These are phyloP conservation scores for Peromyscus maniculatus DNA, from an alignment of 2,113 vertebrate species.

Conservation along the genomic window DNA sequence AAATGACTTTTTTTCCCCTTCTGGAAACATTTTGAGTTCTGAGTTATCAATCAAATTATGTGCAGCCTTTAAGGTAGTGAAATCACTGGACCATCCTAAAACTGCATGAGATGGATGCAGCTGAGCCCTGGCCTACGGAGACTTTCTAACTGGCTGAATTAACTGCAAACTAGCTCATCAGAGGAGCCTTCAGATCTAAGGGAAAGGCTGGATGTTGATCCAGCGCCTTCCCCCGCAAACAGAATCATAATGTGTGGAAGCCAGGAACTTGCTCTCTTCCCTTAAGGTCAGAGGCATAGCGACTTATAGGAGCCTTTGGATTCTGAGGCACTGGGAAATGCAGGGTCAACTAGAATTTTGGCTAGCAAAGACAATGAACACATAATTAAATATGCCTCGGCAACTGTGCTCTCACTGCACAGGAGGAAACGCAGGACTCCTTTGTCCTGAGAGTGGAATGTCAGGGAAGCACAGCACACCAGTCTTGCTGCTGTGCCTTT, in stretches of 20 bases:
- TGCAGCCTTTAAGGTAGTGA: conserved; percentile 65
- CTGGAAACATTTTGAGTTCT: conserved; percentile 73
- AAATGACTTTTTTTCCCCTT: conserved; percentile 58
- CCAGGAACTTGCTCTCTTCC: neutral
- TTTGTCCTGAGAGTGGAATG: neutral
- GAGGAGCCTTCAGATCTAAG: neutral
- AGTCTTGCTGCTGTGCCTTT: neutral
- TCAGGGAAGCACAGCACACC: neutral
- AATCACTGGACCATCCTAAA: conserved; percentile 61
- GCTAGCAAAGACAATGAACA: neutral
- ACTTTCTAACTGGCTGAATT: conserved; percentile 31
- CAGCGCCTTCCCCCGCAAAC: neutral
- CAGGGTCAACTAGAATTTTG: conserved; percentile 8
- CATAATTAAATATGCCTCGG: neutral
- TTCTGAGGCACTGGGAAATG: conserved; percentile 8
- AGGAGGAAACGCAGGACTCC: neutral
- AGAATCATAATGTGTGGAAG: neutral
- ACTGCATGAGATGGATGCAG: conserved; percentile 20
- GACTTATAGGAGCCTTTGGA: neutral
- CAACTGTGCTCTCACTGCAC: neutral
- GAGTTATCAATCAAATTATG: conserved; percentile 67
- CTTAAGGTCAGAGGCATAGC: neutral
- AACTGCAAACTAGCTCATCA: neutral
- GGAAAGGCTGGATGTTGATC: neutral
- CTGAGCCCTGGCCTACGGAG: conserved; percentile 19